These are phyloP conservation scores for Tauraco hartlaubi DNA, from an alignment of 2,797 vertebrate genomes.

Conservation along the genomic window DNA sequence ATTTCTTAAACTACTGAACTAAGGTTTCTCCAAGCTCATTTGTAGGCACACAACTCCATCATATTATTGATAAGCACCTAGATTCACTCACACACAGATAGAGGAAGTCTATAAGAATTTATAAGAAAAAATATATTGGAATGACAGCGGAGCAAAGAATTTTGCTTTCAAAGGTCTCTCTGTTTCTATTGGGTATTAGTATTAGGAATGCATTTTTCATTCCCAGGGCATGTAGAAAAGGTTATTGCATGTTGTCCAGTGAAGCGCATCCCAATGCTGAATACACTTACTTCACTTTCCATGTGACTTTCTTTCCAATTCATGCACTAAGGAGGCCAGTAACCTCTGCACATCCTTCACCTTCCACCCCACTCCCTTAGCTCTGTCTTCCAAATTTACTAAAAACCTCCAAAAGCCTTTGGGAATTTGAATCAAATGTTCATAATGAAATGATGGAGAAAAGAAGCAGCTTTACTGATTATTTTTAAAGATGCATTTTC, in stretches of 20 bases:
- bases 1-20: not conserved
- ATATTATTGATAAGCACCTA: not conserved
- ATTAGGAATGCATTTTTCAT: not conserved
- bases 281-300: not conserved
- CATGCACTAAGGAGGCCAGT: not conserved
- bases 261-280: not conserved
- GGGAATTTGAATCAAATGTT: not conserved
- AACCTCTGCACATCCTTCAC: not conserved
- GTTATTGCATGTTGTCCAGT: not conserved
- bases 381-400: not conserved
- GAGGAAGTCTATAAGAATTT: not conserved
- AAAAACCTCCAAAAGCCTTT: not conserved
- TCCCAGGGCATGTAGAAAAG: not conserved
- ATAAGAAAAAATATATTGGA: not conserved
- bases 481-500: not conserved
- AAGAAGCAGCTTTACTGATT: not conserved
- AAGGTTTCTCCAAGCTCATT: not conserved
- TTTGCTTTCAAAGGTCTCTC: not conserved
- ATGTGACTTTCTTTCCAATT: not conserved
- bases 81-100: not conserved
- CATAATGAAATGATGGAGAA: not conserved
- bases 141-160: not conserved
- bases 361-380: not conserved
- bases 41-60: not conserved
- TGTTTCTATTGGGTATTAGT: not conserved